Percentiles rank a stretch among this genome's conserved stretches.
phyloP scores from a whole-genome alignment of 1,140 invertebrate species.

The Daktulosphaira vitifoliae region DNA sequence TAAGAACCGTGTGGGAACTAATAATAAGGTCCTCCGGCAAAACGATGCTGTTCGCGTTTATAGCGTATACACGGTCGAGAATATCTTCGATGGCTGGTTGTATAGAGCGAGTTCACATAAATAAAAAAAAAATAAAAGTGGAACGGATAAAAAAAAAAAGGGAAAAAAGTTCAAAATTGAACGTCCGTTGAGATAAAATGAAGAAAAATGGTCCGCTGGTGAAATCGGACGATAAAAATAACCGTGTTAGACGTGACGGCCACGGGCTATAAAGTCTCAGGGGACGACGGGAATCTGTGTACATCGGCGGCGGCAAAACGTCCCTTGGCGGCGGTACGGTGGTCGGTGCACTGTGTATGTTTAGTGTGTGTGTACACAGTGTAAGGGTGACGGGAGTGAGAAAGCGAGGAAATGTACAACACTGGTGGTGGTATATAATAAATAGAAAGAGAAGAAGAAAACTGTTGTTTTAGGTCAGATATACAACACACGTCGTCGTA shows the following conservation, averaged over 20 bases:
- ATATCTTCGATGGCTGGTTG: too few species aligned
- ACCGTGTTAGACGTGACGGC: constrained; percentile 32
- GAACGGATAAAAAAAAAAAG: neutral
- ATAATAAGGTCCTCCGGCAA: too few species aligned
- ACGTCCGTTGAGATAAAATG: constrained; percentile 34
- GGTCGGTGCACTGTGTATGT: too few species aligned
- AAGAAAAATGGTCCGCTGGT: constrained; percentile 33
- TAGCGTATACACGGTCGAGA: too few species aligned
- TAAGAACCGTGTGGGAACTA: too few species aligned
- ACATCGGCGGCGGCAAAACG: constrained; percentile 21
- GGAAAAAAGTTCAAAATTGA: constrained; percentile 30
- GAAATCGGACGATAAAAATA: constrained; percentile 33
- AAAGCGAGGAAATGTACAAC: too few species aligned
- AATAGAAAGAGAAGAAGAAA: constrained; percentile 8
- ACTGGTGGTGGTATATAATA: neutral
- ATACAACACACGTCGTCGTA: constrained; percentile 20
- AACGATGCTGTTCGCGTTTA: too few species aligned
- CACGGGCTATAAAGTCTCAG: constrained; percentile 31
- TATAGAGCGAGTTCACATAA: constrained; percentile 15
- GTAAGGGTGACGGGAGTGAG: too few species aligned
- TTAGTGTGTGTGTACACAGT: too few species aligned
- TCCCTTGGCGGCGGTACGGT: constrained; percentile 11
- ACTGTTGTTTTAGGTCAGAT: constrained; percentile 32
- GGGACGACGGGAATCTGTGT: constrained; percentile 27
- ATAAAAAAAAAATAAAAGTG: constrained; percentile 13